Evolutionary conservation across 2,113 vertebrate genomes (phyloP).

Genomic region (Furnarius figulus): DNA sequence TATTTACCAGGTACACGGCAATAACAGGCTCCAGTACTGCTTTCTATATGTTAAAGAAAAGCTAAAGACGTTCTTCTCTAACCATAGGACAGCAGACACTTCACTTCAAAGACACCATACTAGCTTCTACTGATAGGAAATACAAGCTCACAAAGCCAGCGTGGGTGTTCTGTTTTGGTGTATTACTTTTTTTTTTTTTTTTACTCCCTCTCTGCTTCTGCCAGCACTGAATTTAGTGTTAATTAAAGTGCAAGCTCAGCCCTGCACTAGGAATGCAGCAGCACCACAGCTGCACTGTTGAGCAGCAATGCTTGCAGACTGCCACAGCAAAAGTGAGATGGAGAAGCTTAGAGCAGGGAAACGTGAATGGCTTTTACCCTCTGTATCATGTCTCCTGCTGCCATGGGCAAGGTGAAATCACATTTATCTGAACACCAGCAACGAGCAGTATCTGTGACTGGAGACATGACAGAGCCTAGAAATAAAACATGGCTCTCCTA

Average conservation of each 20-base stretch:
- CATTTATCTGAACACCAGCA: not conserved
- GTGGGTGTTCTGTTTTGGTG: not conserved
- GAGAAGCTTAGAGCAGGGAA: not conserved
- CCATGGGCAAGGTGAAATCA: fast-evolving
- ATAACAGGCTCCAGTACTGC: not conserved
- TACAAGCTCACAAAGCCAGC: not conserved
- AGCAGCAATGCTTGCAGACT: not conserved
- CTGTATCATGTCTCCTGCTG: not conserved
- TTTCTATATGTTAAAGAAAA: not conserved
- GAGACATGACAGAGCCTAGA: fast-evolving
- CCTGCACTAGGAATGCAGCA: not conserved
- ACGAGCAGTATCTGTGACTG: not conserved
- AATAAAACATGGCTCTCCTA: not conserved
- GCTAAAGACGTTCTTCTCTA: not conserved
- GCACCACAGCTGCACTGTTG: not conserved
- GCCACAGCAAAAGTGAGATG: not conserved
- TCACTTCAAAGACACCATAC: not conserved
- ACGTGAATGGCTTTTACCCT: fast-evolving
- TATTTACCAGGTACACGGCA: not conserved
- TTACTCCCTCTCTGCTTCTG: not conserved
- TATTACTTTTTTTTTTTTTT: fast-evolving
- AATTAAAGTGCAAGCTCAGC: not conserved
- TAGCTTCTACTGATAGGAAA: not conserved
- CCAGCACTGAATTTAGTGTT: not conserved
- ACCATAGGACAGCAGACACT: not conserved